Evolutionary conservation across 2,888 invertebrate species (phyloP).

Genomic region (Blera fallax): DNA sequence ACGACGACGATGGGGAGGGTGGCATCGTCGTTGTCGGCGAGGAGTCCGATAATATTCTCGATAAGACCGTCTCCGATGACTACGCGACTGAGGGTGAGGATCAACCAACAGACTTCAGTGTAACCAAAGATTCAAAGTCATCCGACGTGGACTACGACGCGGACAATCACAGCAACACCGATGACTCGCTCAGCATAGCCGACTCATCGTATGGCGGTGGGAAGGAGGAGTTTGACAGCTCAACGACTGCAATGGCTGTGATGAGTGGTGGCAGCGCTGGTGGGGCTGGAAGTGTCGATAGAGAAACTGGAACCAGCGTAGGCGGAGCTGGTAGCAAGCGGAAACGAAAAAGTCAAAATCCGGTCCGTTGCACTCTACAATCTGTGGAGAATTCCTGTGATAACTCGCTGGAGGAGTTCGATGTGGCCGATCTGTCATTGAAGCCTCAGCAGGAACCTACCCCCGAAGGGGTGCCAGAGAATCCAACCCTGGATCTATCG

Average conservation of each 20-base stretch:
- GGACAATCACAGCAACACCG: slow-evolving; percentile 83
- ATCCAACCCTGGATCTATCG: slow-evolving; percentile 74
- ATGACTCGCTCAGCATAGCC: slow-evolving; percentile 84
- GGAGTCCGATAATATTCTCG: slow-evolving; percentile 85
- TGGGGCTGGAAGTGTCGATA: slow-evolving; percentile 53
- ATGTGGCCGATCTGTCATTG: slow-evolving; percentile 80
- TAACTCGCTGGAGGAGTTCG: slow-evolving; percentile 79
- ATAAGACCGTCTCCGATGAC: slow-evolving; percentile 81
- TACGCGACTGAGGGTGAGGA: slow-evolving; percentile 81
- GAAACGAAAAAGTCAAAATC: slow-evolving; percentile 94
- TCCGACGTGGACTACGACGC: slow-evolving; percentile 66
- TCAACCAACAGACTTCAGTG: slow-evolving; percentile 85
- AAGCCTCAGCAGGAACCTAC: slow-evolving; percentile 75
- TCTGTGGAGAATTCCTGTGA: slow-evolving; percentile 80
- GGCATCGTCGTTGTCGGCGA: slow-evolving; percentile 91
- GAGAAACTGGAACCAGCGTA: slow-evolving; percentile 51
- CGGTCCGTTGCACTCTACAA: slow-evolving; percentile 88
- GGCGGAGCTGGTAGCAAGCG: slow-evolving; percentile 85
- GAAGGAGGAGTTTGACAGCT: slow-evolving; percentile 80
- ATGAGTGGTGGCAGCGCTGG: slow-evolving; percentile 59
- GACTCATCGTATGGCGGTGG: slow-evolving; percentile 82
- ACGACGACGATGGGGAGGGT: slow-evolving; percentile 82
- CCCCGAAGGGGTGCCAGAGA: slow-evolving; percentile 54
- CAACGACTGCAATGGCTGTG: slow-evolving; percentile 51
- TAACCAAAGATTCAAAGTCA: slow-evolving; percentile 82